Base-by-base conservation (phyloP, 1,140 invertebrate genomes). In the Leptestheria dahalacensis region DNA sequence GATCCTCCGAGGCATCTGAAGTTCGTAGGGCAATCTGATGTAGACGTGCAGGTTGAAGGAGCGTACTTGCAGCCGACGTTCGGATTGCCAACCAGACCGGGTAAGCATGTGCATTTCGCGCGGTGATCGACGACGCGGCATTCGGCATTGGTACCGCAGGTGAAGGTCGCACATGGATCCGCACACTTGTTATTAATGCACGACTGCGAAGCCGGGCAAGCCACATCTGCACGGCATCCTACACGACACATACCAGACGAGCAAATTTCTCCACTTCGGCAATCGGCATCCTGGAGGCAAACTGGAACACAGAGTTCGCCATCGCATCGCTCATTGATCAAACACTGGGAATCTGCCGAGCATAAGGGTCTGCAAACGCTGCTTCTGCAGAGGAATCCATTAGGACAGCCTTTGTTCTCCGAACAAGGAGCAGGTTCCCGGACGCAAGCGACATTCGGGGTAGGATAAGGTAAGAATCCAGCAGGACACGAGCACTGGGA, bases 221-320 rank as follows among this genome's bases (percentile, higher is more conserved):
- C 82, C 1, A 77, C 77, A 66, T 91, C 79, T n/a, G 82, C 80
- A 66, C 88, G 81, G 68, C 90, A 94, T 24, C 90, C 90, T 50
- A 76, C 73, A 11, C 79, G 69, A 67, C 89, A 92, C 46, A 82
- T 74, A n/a, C 87, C 71, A 9, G 82, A 82, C 63, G 88, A 80
- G 67, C 90, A 93, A 24, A 92, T 80, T 74, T 91, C 88, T 23
- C 85, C 86, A 64, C 79, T 83, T 18, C 82, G 77, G 66, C 89
- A 93, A 66, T 91, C 85, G 61, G 83, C 81, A 66, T 88, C 85
- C 54, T 78, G 75, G 53, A 83, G 75, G 66, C 85, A 89, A 1
- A 86, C 71, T 0, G 83, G 79, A 64, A 81, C 84, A 64, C 86
- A 88, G 21, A 81, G 73, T 48, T 78, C 78, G 11, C 64, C 55